Conservation (phyloP, 35 echinoderm and acorn worm genomes). For the Acanthaster planci region DNA sequence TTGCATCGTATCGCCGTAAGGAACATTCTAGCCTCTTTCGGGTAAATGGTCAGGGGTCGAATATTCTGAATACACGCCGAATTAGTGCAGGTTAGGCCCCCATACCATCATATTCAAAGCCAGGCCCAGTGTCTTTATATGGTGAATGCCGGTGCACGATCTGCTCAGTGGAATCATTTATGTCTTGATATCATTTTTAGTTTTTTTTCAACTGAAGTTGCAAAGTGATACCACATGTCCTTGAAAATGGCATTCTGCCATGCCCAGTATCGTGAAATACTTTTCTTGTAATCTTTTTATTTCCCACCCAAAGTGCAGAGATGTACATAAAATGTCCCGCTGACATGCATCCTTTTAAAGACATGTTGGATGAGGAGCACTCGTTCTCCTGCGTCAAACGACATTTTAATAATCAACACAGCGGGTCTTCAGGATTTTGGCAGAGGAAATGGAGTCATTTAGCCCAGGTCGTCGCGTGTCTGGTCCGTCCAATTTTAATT, state of each 20-base stretch:
- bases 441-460: background rate
- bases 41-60: background rate
- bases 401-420: conserved; percentile 15
- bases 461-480: background rate
- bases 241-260: background rate
- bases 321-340: background rate
- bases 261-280: too few relatives aligned
- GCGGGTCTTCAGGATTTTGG: background rate
- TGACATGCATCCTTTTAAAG: conserved; percentile 7
- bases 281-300: background rate
- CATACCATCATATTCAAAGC: conserved; percentile 25
- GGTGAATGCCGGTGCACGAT: background rate
- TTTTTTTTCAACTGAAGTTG: background rate
- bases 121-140: background rate
- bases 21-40: background rate
- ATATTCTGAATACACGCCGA: conserved; percentile 6
- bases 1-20: background rate
- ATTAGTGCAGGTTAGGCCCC: background rate
- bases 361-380: background rate
- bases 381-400: background rate
- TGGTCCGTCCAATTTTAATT: background rate
- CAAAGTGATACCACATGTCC: conserved; percentile 24
- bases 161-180: background rate
- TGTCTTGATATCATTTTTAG: too few relatives aligned
- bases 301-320: background rate